A percentile compares a stretch with the other conserved stretches of the same genome.
phyloP scores from a whole-genome alignment of 1,140 invertebrate species.

The Zophobas morio region DNA sequence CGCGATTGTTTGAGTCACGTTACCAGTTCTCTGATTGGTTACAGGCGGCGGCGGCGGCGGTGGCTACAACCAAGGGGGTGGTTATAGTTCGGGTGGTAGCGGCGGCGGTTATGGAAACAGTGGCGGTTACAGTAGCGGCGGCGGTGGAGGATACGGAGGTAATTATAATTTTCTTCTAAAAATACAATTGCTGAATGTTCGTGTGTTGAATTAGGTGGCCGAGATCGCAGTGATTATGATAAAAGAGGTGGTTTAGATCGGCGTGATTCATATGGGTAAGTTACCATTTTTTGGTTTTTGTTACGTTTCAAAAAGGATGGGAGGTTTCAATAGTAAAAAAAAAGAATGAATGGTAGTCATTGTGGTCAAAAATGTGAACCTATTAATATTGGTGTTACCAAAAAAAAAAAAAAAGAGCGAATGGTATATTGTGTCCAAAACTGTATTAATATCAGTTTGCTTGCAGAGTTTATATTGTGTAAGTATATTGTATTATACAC shows the following conservation, averaged over 20 bases:
- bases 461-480: conserved; percentile 35
- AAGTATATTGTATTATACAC: conserved; percentile 39
- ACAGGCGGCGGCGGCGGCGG: conserved; percentile 5
- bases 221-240: conserved; percentile 54
- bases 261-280: conserved; percentile 60
- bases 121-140: conserved; percentile 46
- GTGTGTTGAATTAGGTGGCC: conserved; percentile 50
- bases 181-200: neutral
- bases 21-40: conserved; percentile 6
- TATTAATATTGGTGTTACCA: neutral
- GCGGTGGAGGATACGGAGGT: conserved; percentile 50
- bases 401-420: conserved; percentile 11
- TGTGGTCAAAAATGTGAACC: conserved; percentile 3
- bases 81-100: conserved; percentile 50
- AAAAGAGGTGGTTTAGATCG: conserved; percentile 53
- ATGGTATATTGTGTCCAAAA: conserved; percentile 8
- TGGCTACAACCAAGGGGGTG: conserved; percentile 45
- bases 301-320: conserved; percentile 3
- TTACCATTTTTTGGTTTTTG: conserved; percentile 41
- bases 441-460: conserved; percentile 42
- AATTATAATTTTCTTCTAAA: neutral
- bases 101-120: conserved; percentile 49
- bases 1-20: neutral
- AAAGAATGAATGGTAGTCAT: conserved; percentile 7
- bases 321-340: neutral